phyloP scores from a whole-genome alignment of 1,140 invertebrate species.

The Dendroctonus valens region DNA sequence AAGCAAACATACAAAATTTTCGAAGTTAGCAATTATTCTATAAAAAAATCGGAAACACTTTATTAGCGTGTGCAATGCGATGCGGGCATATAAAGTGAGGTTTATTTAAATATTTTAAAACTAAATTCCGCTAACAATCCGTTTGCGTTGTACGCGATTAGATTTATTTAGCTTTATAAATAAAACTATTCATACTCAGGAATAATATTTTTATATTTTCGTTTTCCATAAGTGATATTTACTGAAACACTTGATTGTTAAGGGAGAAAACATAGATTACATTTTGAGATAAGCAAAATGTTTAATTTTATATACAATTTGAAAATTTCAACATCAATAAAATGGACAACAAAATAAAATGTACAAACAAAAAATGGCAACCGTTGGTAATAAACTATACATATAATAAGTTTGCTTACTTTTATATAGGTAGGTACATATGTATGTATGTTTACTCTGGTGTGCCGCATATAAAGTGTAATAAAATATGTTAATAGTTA shows the following conservation, averaged over 20 bases:
- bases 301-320: conserved; percentile 40
- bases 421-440: conserved; percentile 6
- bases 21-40: too few species aligned
- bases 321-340: conserved; percentile 36
- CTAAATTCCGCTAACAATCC: too few species aligned
- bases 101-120: too few species aligned
- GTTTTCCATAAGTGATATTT: conserved; percentile 46
- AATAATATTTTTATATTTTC: conserved; percentile 31
- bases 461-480: too few species aligned
- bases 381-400: conserved; percentile 17
- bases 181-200: background rate
- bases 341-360: conserved; percentile 28
- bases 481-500: too few species aligned
- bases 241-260: conserved; percentile 48
- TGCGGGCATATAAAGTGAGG: too few species aligned
- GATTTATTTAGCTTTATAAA: too few species aligned
- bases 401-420: background rate
- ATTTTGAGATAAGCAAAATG: conserved; percentile 42
- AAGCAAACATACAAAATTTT: too few species aligned
- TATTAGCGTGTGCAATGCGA: too few species aligned
- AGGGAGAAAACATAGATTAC: conserved; percentile 45
- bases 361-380: conserved; percentile 18
- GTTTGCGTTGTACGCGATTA: too few species aligned
- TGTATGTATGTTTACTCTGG: conserved; percentile 3
- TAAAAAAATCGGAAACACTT: too few species aligned